phyloP scores from a whole-genome alignment of 2,113 vertebrate genomes.

The Calidris pygmaea region DNA sequence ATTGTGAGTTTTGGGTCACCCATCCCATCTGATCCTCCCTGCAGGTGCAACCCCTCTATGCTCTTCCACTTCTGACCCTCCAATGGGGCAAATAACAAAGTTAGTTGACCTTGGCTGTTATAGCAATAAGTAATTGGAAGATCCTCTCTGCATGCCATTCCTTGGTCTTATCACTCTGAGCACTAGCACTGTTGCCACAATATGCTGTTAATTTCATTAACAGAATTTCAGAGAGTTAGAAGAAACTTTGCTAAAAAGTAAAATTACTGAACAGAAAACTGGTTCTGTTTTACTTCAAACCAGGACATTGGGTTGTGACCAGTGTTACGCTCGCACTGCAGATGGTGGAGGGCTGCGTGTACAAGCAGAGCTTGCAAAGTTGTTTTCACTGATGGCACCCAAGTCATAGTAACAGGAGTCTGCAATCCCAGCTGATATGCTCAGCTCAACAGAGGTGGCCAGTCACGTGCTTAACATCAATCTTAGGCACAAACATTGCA shows the following conservation, averaged over 20 bases:
- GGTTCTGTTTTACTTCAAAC: not conserved
- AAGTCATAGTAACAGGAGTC: not conserved
- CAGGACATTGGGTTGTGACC: not conserved
- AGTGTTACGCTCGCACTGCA: fast-evolving
- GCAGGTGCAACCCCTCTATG: not conserved
- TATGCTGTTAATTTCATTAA: not conserved
- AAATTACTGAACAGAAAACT: not conserved
- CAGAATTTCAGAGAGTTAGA: not conserved
- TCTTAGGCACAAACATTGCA: not conserved
- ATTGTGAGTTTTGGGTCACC: not conserved
- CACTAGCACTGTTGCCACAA: not conserved
- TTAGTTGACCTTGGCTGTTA: not conserved
- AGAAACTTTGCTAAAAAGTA: not conserved
- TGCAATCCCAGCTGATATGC: not conserved
- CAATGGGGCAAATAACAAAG: not conserved
- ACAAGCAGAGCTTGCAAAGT: not conserved
- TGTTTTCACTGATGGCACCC: no score
- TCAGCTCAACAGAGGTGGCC: not conserved
- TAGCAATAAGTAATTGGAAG: not conserved
- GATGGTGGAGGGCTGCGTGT: fast-evolving
- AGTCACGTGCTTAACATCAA: not conserved
- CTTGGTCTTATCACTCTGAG: not conserved
- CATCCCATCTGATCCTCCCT: not conserved
- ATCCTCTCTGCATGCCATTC: not conserved
- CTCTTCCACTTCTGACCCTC: not conserved